Evolutionary conservation across 2,113 vertebrate species (phyloP).

Genomic region (Chlorocebus sabaeus): DNA sequence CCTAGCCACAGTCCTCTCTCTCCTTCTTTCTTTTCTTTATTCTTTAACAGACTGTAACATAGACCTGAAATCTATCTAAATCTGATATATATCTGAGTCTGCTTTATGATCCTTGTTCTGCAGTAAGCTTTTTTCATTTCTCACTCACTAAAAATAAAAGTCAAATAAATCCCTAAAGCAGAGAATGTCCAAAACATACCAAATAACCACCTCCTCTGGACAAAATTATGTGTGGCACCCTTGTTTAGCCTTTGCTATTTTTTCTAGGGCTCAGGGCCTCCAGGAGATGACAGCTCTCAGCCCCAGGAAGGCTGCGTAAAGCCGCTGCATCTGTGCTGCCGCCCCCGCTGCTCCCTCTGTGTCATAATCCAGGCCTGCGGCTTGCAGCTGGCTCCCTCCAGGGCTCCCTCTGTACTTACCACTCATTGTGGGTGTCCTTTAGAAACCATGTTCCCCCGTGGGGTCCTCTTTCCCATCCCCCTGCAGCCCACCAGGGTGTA

Average conservation of each 20-base stretch:
- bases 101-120: background rate
- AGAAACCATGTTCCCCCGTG: background rate
- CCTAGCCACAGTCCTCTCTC: accelerated
- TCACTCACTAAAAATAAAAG: background rate
- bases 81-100: background rate
- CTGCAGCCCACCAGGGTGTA: background rate
- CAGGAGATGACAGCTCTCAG: background rate
- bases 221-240: background rate
- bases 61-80: background rate
- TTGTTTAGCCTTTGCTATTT: background rate
- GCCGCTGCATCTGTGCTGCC: background rate
- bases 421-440: background rate
- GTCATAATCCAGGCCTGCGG: background rate
- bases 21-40: background rate
- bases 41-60: background rate
- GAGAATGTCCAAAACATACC: background rate
- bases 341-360: background rate
- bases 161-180: background rate
- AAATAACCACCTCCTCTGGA: background rate
- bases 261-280: background rate
- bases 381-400: background rate
- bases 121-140: background rate
- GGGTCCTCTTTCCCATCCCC: background rate
- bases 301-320: background rate
- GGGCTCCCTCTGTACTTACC: background rate